Evolutionary conservation across 2,797 vertebrate species (phyloP), one percentile per base, ranked within the genome.

Genomic region (Anguilla megastoma): DNA sequence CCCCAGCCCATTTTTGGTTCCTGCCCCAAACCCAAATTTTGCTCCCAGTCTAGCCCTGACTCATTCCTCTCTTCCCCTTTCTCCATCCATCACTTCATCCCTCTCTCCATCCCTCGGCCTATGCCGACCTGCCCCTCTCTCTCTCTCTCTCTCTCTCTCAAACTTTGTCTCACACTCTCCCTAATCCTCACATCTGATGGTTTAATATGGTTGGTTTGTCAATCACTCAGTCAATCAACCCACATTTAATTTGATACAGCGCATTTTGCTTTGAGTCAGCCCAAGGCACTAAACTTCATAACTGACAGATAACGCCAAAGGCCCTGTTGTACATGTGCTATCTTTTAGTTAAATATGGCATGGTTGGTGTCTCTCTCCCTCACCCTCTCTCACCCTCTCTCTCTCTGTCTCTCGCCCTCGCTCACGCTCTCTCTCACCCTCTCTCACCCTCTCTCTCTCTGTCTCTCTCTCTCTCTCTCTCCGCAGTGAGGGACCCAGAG

Each of bases 401-500:
- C 18, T 36, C 36, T 36, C 36, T 36, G 36, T 36, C 36, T 36
- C 36, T 36, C 36, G 36, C 36, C 36, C 36, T 36, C 36, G 36
- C 36, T 36, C 36, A 36, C 27, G 1, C 9, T 45, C 41, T 69
- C 27, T 76, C 27, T 21, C 14, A 21, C 58, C 3, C 14, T 60
- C 14, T 18, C 54, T 16, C 54, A 0, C 58, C 12, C 18, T 90
- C 9, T 45, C 41, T 36, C 36, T 36, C 36, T 36, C 27, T 8
- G 1, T 24, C 58, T 5, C 14, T 24, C 14, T 2, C 54, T 16
- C 54, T 3, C 58, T 3, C 54, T 63, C 60, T 76, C 45, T 3
- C 30, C 30, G 3, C 93, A 99, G 98, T 99, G 89, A 95, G 95
- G 71, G 96, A 97, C 85, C 97, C 98, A 0, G 96, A 97, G 86